Evolutionary conservation across 1,140 invertebrate genomes (phyloP).

Genomic region (Calycopis cecrops): DNA sequence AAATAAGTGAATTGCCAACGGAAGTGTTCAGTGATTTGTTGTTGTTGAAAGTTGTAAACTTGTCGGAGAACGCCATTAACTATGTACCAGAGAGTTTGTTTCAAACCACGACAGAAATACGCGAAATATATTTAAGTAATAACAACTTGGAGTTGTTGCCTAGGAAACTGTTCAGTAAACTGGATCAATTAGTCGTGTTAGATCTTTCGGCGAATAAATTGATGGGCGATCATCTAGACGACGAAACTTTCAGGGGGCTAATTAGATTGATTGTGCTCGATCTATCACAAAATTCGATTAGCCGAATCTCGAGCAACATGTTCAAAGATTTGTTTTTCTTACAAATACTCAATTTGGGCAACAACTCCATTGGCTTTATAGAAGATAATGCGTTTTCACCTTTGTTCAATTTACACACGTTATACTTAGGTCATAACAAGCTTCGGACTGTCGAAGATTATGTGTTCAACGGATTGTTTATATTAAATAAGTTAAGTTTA

Average conservation of each 20-base stretch:
- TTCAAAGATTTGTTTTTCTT: slow-evolving; percentile 89
- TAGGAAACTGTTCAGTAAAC: slow-evolving; percentile 79
- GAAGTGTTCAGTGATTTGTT: slow-evolving; percentile 81
- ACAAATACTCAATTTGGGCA: slow-evolving; percentile 86
- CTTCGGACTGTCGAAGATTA: slow-evolving; percentile 83
- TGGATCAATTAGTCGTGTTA: slow-evolving; percentile 81
- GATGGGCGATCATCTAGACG: slow-evolving; percentile 80
- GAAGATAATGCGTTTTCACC: slow-evolving; percentile 86
- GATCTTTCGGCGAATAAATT: slow-evolving; percentile 85
- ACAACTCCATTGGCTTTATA: slow-evolving; percentile 86
- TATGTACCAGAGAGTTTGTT: slow-evolving; percentile 83
- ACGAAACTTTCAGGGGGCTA: slow-evolving; percentile 81
- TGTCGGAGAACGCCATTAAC: slow-evolving; percentile 84
- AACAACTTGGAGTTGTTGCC: slow-evolving; percentile 84
- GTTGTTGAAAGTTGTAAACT: slow-evolving; percentile 83
- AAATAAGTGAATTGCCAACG: slow-evolving; percentile 79
- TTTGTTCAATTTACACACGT: slow-evolving; percentile 87
- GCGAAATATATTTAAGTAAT: slow-evolving; percentile 84
- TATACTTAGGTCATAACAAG: slow-evolving; percentile 86
- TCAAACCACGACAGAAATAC: slow-evolving; percentile 79
- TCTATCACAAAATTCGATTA: slow-evolving; percentile 81
- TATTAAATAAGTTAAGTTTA: slow-evolving; percentile 85
- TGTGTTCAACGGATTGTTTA: slow-evolving; percentile 87
- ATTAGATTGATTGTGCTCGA: slow-evolving; percentile 82
- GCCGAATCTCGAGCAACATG: slow-evolving; percentile 78